These are phyloP conservation scores for Corella eumyota DNA, from an alignment of 23 tunicate species.

Conservation along the genomic window DNA sequence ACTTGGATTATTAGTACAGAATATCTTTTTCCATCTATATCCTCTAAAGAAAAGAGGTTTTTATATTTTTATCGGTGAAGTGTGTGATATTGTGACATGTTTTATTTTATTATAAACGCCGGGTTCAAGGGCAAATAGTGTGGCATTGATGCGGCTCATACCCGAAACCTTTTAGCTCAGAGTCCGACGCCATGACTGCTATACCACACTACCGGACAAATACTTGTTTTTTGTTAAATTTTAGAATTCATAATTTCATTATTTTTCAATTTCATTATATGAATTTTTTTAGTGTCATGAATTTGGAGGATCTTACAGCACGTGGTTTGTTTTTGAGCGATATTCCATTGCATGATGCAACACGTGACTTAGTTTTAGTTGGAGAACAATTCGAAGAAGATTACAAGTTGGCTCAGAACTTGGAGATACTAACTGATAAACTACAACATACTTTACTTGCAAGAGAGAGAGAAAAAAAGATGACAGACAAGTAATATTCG, in stretches of 20 bases:
- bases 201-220: no score
- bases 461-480: slow-evolving; percentile 77
- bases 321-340: slow-evolving; percentile 55
- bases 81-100: no score
- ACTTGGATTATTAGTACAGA: no score
- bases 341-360: slow-evolving; percentile 87
- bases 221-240: background rate
- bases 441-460: slow-evolving; percentile 78
- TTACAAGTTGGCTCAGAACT: slow-evolving; percentile 72
- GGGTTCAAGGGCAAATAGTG: no score
- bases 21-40: no score
- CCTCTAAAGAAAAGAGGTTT: no score
- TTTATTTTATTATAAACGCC: no score
- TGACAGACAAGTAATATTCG: slow-evolving; percentile 71
- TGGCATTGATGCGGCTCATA: no score
- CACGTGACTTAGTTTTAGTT: slow-evolving; percentile 66
- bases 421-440: slow-evolving; percentile 88
- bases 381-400: slow-evolving; percentile 92
- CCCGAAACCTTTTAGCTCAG: no score
- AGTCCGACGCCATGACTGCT: no score
- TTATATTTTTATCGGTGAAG: no score
- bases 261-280: background rate
- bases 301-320: slow-evolving; percentile 59
- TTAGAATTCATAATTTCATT: background rate
- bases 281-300: slow-evolving; percentile 82